phyloP scores from a whole-genome alignment of 2,888 invertebrate genomes.

The Eupithecia dodoneata region DNA sequence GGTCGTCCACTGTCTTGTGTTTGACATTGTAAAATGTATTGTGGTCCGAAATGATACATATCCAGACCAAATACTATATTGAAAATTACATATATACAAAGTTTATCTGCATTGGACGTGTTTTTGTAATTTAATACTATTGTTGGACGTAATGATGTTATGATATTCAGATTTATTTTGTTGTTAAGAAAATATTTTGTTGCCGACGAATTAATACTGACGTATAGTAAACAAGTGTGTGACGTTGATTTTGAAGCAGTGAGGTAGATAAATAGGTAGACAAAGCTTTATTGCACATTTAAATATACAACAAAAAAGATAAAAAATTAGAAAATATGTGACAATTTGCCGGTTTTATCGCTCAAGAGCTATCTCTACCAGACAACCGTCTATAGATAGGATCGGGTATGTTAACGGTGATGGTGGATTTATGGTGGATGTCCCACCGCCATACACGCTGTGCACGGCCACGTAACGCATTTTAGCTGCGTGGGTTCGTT shows the following conservation, averaged over 20 bases:
- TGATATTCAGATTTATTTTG: conserved; percentile 1
- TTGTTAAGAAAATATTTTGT: not conserved
- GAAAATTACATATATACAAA: not conserved
- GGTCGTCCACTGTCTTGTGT: not conserved
- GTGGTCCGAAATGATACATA: not conserved
- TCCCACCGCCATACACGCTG: too few relatives aligned
- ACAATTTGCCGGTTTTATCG: too few relatives aligned
- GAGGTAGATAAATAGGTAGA: too few relatives aligned
- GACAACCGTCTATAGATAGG: too few relatives aligned
- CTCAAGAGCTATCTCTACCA: too few relatives aligned
- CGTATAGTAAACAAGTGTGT: not conserved
- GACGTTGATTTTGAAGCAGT: not conserved
- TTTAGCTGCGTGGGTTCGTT: too few relatives aligned
- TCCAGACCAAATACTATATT: not conserved
- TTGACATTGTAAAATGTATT: conserved; percentile 1
- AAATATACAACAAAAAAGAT: too few relatives aligned
- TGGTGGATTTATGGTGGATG: too few relatives aligned
- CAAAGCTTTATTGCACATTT: too few relatives aligned
- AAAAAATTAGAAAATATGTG: too few relatives aligned
- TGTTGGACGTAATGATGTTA: not conserved
- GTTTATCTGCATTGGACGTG: not conserved
- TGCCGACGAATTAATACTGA: not conserved
- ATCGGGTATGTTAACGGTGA: too few relatives aligned
- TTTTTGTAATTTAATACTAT: not conserved
- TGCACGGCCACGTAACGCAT: too few relatives aligned